phyloP scores from a whole-genome alignment of 2,888 invertebrate species.

The Sphaerophoria rueppellii region DNA sequence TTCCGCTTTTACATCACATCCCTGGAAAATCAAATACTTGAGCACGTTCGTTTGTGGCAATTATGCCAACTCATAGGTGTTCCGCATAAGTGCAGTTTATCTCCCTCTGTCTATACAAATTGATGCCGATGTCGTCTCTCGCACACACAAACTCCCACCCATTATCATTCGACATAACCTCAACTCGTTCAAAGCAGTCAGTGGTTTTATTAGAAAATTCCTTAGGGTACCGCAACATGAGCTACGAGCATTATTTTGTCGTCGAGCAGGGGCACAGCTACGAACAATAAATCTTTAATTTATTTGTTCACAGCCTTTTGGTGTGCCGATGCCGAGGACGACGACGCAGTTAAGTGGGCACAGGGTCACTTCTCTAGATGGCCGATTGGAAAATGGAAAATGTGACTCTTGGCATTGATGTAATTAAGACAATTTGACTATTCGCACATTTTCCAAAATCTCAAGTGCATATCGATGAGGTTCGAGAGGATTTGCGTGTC shows the following conservation, averaged over 20 bases:
- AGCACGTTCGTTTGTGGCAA: constrained; percentile 77
- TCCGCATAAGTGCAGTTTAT: constrained; percentile 48
- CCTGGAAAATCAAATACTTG: constrained; percentile 73
- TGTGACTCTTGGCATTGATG: constrained; percentile 40
- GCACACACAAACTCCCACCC: background rate
- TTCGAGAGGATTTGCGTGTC: constrained; percentile 50
- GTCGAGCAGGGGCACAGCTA: no score
- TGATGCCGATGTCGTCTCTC: constrained; percentile 2
- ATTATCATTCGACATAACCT: no score
- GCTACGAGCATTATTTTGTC: no score
- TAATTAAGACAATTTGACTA: constrained; percentile 71
- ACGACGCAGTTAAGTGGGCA: background rate
- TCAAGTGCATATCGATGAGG: constrained; percentile 48
- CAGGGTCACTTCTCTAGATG: background rate
- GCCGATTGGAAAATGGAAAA: constrained; percentile 11
- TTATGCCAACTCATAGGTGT: constrained; percentile 75
- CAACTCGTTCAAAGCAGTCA: no score
- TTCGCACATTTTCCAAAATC: constrained; percentile 52
- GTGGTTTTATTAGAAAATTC: no score
- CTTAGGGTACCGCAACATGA: no score
- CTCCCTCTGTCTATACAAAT: constrained; percentile 27
- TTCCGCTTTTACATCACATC: constrained; percentile 62
- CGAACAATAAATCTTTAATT: background rate
- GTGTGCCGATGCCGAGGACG: background rate
- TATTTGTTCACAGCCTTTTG: background rate